These are phyloP conservation scores for Choreutis nemorana DNA, from an alignment of 2,888 invertebrate species.

Conservation along the genomic window DNA sequence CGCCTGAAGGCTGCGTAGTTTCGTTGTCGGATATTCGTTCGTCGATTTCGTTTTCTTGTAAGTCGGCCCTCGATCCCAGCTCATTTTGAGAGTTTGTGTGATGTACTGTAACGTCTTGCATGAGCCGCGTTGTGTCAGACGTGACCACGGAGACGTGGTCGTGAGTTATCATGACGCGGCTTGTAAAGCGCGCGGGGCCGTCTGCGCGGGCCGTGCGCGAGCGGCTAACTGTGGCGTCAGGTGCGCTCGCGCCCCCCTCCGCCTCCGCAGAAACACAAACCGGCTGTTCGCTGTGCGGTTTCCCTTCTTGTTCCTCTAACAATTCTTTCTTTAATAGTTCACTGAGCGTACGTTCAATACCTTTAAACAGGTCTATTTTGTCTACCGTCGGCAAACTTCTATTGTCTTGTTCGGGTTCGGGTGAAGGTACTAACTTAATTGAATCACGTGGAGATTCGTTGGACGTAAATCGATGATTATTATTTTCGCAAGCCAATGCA, in stretches of 20 bases:
- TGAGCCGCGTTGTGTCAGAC: constrained; percentile 77
- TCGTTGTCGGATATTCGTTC: constrained; percentile 54
- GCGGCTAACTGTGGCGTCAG: constrained; percentile 53
- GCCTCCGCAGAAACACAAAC: constrained; percentile 48
- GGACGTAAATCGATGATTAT: constrained; percentile 21
- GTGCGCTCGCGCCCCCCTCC: constrained; percentile 58
- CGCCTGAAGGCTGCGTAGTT: constrained; percentile 57
- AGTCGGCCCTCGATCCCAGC: constrained; percentile 27
- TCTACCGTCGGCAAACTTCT: constrained; percentile 26
- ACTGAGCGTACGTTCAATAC: constrained; percentile 62
- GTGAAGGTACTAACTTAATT: constrained; percentile 38
- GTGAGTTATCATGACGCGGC: constrained; percentile 91
- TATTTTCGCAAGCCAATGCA: constrained; percentile 29
- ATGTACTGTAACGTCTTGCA: constrained; percentile 71
- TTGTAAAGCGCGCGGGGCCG: constrained; percentile 78
- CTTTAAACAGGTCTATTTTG: constrained; percentile 61
- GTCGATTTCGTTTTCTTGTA: constrained; percentile 41
- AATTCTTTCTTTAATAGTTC: constrained; percentile 65
- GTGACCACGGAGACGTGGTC: constrained; percentile 79
- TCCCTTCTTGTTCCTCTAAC: constrained; percentile 53
- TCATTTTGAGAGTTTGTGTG: constrained; percentile 71
- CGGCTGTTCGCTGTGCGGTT: constrained; percentile 50
- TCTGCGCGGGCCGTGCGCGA: constrained; percentile 63
- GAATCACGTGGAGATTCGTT: constrained; percentile 23
- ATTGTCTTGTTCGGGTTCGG: constrained; percentile 31